Evolutionary conservation across 2,797 vertebrate genomes (phyloP), one percentile per base, ranked within the genome.

Genomic region (Halcyon smyrnensis): DNA sequence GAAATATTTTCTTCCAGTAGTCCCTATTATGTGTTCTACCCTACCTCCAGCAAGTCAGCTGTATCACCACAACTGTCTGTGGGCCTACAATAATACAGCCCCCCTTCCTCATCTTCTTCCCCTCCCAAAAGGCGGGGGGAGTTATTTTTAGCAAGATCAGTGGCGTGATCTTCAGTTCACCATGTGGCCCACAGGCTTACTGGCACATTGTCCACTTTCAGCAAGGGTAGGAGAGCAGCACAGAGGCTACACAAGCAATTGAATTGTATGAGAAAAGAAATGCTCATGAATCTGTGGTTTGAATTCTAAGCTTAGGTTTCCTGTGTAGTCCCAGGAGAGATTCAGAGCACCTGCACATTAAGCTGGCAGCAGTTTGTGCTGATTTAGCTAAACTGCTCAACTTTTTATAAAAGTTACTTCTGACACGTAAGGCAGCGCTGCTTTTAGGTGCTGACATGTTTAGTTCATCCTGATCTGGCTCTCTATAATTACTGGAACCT

Each of bases 101-200:
- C 17, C n/a, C 2, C 25, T 32, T 27, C 8, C 15, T 12, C 6
- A 6, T 51, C 27, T 51, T 5, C 2, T 37, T 4, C 4, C 17
- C 14, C 17, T 21, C 27, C 3, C 1, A 48, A 30, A 73, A 37
- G n/a, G 9, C 4, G 37, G 1, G 23, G 41, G n/a, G 24, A 64
- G 48, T 46, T 96, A 68, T 93, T 93, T 96, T 88, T 88, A 94
- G 69, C 45, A 39, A 71, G 27, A 53, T 54, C 37, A 28, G 60
- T 48, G 69, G 68, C 65, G 64, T 78, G 76, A 90, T 63, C 12
- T 68, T 88, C 36, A 16, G 83, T 51, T 93, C 36, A 32, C 30
- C 83, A 37, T 68, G 92, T 94, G 88, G 80, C 77, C 62, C 21
- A 3, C 74, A 88, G 89, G 12, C 77, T 37, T 36, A 14, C 65